Conservation (phyloP, 2,113 vertebrate species). For the Passer domesticus region DNA sequence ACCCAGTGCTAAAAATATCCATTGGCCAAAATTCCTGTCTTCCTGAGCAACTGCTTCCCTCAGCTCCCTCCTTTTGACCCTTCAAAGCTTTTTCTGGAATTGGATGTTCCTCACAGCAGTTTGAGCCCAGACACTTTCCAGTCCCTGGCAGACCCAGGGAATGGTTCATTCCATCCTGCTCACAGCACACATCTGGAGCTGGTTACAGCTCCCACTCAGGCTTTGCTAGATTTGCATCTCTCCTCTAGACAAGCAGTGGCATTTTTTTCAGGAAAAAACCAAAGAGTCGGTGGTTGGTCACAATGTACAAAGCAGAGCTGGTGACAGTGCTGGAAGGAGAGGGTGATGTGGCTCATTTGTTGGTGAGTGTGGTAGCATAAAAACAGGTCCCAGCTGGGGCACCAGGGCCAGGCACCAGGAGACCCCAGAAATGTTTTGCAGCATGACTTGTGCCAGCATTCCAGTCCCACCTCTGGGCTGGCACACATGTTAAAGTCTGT, state of each 20-base stretch:
- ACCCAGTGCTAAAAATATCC: conserved; percentile 16
- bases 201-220: neutral
- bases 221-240: neutral
- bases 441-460: neutral
- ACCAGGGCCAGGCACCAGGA: accelerated
- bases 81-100: conserved; percentile 1
- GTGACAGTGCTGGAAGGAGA: neutral
- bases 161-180: neutral
- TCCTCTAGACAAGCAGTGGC: neutral
- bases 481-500: neutral
- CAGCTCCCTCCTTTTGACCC: neutral
- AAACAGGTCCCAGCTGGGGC: neutral
- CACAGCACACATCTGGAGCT: neutral
- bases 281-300: neutral
- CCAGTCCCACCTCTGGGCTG: neutral
- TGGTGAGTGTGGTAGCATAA: neutral
- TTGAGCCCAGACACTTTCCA: neutral
- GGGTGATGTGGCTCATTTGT: neutral
- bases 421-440: neutral
- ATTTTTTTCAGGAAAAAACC: neutral
- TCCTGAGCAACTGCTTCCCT: neutral
- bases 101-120: neutral
- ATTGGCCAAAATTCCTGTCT: neutral
- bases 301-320: neutral
- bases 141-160: neutral